A percentile compares a stretch with the other conserved stretches of the same genome.
phyloP scores from a whole-genome alignment of 1,140 invertebrate genomes.

The Goniozus legneri region DNA sequence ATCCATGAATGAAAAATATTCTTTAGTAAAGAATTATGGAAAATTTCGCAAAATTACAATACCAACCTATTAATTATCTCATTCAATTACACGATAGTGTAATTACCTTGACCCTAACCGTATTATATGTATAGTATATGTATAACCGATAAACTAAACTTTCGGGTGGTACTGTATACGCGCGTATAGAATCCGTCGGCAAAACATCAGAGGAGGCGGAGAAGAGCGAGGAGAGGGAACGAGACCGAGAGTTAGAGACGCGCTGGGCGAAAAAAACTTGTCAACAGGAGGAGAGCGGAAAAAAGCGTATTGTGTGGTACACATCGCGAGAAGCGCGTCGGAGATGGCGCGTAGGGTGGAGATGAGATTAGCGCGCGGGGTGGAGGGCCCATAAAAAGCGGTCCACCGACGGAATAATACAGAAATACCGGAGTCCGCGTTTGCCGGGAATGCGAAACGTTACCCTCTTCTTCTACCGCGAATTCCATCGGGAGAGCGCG shows the following conservation, averaged over 20 bases:
- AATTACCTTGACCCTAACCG: no score
- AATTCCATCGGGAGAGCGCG: not conserved
- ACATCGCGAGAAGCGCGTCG: slow-evolving; percentile 13
- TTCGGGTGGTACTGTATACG: no score
- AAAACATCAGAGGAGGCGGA: slow-evolving; percentile 35
- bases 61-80: no score
- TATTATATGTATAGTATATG: no score
- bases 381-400: slow-evolving; percentile 27
- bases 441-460: slow-evolving; percentile 28
- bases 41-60: no score
- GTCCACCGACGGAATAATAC: slow-evolving; percentile 32
- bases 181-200: no score
- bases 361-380: slow-evolving; percentile 35
- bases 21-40: no score
- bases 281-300: slow-evolving; percentile 30
- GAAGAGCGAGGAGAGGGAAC: slow-evolving; percentile 1
- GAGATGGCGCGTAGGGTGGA: slow-evolving; percentile 5
- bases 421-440: slow-evolving; percentile 16
- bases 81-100: no score
- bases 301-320: slow-evolving; percentile 32
- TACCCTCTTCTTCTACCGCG: slow-evolving; percentile 2
- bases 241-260: slow-evolving; percentile 13
- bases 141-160: no score
- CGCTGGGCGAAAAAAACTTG: slow-evolving; percentile 29
- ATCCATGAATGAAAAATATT: no score